These are phyloP conservation scores for Parascotia fuliginaria DNA, from an alignment of 2,888 invertebrate species.

Conservation along the genomic window DNA sequence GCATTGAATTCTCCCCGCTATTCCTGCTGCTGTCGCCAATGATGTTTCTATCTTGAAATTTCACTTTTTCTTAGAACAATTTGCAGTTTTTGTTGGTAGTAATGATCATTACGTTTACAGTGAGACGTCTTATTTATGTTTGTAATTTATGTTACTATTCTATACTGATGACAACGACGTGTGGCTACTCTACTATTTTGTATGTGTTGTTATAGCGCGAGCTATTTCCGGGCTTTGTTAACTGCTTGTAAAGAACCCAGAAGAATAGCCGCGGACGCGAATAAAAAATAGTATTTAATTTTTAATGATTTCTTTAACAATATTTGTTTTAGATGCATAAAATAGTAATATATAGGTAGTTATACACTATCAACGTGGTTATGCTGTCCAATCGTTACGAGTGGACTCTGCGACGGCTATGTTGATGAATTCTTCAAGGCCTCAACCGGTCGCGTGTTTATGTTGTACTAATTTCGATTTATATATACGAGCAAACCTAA, in stretches of 20 bases:
- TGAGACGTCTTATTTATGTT: constrained; percentile 57
- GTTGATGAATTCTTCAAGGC: no score
- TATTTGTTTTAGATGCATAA: no score
- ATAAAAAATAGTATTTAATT: not conserved
- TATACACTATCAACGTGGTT: no score
- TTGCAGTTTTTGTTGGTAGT: constrained; percentile 50
- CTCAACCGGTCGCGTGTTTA: no score
- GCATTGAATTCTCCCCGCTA: constrained; percentile 57
- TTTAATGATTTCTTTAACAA: not conserved
- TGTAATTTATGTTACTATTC: constrained; percentile 44
- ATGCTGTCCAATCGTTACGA: no score
- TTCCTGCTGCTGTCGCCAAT: constrained; percentile 59
- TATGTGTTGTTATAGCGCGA: constrained; percentile 28
- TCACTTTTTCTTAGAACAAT: constrained; percentile 58
- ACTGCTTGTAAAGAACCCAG: constrained; percentile 22
- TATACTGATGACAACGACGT: constrained; percentile 36
- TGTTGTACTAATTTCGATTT: no score
- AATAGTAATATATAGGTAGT: no score
- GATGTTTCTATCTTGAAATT: constrained; percentile 68
- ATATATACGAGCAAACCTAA: no score
- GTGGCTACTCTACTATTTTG: constrained; percentile 25
- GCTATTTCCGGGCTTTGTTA: constrained; percentile 40
- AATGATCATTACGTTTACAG: constrained; percentile 54
- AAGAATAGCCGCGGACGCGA: constrained; percentile 19
- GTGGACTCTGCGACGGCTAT: no score